Base-by-base conservation (phyloP, 2,888 invertebrate genomes). In the Drosophila melanosoma region DNA sequence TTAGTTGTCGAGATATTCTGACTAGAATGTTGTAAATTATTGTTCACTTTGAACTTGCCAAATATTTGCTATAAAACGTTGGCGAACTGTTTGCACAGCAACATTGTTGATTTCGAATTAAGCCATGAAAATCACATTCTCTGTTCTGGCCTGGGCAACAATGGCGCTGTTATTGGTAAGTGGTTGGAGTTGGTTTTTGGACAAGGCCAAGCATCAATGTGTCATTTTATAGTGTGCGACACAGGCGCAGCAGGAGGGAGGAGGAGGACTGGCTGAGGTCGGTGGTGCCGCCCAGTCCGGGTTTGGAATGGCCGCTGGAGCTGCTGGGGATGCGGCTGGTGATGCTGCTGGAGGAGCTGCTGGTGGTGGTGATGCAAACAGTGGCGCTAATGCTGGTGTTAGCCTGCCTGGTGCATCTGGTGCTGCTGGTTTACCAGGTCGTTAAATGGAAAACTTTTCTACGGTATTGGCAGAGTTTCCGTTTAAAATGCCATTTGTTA, bases 261-360 rank as follows among this genome's bases (percentile, higher is more conserved):
- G 17, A 0, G 32, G 11, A 1, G 65, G 10, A 8, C 15, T 45
- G 2, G 15, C 15, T 32, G 62, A 68, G 15, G 52, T 23, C 2
- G 56, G 17, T n/a, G 69, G 54, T 32, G 81, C 32, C 3, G 87
- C 76, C 1, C 79, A 86, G 32, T 56, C 60, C 3, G 87, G 73
- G 11, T 7, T 83, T 10, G 56, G 53, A 0, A 15, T 70, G 29
- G 72, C 67, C 1, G 77, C 67, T 7, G 67, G 60, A 0, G 83
- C 73, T 10, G 70, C 53, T 20, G 61, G 49, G n/a, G 63, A 42
- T 33, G 71, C 35, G 3, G 76, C 67, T 1, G 71, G 60, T 0
- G 56, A 40, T 1, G 62, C 32, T 49, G 62, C 67, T 40, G 61
- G 15, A 3, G 69, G 53, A 1, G 85, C 67, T 0, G 69, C 29